These are phyloP conservation scores for Carcinoscorpius rotundicauda DNA, from an alignment of 1,140 invertebrate species.

Conservation along the genomic window DNA sequence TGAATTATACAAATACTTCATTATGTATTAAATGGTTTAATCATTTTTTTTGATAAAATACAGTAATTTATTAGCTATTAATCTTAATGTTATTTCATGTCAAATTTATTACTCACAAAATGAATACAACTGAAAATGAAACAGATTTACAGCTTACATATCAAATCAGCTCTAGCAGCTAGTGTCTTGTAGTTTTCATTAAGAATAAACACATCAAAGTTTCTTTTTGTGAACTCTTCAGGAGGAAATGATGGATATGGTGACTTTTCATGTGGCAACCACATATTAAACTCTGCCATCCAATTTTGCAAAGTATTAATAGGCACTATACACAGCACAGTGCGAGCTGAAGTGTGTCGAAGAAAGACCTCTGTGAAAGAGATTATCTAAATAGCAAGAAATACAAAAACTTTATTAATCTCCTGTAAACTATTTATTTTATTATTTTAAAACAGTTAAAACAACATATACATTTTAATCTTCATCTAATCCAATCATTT, in stretches of 20 bases:
- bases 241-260: slow-evolving; percentile 20
- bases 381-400: slow-evolving; percentile 47
- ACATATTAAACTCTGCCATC: slow-evolving; percentile 95
- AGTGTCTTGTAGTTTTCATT: slow-evolving; percentile 92
- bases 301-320: slow-evolving; percentile 99
- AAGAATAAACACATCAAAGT: slow-evolving; percentile 76
- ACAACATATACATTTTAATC: no score
- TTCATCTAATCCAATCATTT: no score
- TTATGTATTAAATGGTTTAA: no score
- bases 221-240: slow-evolving; percentile 44
- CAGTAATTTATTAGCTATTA: no score
- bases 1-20: no score
- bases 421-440: no score
- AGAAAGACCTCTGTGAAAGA: slow-evolving; percentile 94
- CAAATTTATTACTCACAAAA: background rate
- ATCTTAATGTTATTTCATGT: background rate
- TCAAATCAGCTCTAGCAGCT: slow-evolving; percentile 60
- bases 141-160: slow-evolving; percentile 30
- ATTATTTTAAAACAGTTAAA: no score
- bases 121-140: slow-evolving; percentile 1
- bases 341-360: slow-evolving; percentile 71
- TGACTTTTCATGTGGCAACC: slow-evolving; percentile 52
- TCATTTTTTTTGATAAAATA: no score
- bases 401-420: slow-evolving; percentile 1
- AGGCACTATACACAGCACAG: slow-evolving; percentile 91